These are phyloP conservation scores for Pachymerium ferrugineum DNA, from an alignment of 2,888 invertebrate species.

Conservation along the genomic window DNA sequence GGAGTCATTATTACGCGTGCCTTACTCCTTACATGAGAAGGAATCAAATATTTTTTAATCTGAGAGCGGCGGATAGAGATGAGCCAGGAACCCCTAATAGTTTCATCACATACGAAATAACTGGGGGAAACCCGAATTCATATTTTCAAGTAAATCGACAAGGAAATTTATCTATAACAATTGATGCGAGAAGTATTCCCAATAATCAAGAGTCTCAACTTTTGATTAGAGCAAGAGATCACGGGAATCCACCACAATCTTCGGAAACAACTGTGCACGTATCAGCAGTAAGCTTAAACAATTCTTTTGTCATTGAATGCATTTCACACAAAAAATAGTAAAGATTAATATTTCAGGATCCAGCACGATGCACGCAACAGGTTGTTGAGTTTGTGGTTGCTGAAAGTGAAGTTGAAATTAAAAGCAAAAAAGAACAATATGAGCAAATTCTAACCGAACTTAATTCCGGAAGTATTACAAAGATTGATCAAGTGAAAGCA, in stretches of 20 bases:
- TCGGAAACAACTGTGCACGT: slow-evolving; percentile 12
- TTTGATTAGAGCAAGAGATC: not conserved
- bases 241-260: slow-evolving; percentile 5
- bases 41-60: slow-evolving; percentile 68
- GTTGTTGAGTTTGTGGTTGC: not conserved
- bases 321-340: too few species aligned
- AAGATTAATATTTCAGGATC: too few species aligned
- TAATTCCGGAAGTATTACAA: not conserved
- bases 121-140: slow-evolving; percentile 67
- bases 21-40: slow-evolving; percentile 65
- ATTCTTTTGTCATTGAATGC: too few species aligned
- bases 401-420: not conserved
- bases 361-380: not conserved
- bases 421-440: not conserved
- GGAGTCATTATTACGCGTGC: slow-evolving; percentile 71
- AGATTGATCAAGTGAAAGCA: not conserved
- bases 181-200: slow-evolving; percentile 43
- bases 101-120: slow-evolving; percentile 73
- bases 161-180: slow-evolving; percentile 53
- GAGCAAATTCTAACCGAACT: not conserved
- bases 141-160: slow-evolving; percentile 59
- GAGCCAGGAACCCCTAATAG: slow-evolving; percentile 73
- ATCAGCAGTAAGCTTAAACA: slow-evolving; percentile 16
- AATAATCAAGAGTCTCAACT: not conserved
- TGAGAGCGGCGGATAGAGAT: slow-evolving; percentile 70